Evolutionary conservation across 2,888 invertebrate genomes (phyloP).

Genomic region (Microctonus aethiopoides): DNA sequence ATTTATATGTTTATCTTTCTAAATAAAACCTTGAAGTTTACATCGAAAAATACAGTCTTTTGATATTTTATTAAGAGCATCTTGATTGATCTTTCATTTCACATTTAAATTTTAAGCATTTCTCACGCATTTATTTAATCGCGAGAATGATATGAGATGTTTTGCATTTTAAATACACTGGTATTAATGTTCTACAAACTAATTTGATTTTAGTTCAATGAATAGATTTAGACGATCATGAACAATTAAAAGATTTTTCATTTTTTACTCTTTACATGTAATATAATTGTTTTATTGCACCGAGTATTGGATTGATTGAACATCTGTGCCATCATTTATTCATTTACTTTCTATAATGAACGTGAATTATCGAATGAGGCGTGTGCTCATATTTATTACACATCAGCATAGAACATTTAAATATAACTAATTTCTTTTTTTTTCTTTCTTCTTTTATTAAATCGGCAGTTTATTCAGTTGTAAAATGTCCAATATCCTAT

Average conservation of each 20-base stretch:
- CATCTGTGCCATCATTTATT: neutral
- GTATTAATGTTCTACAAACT: conserved; percentile 1
- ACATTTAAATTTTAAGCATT: conserved; percentile 20
- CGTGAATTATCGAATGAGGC: conserved; percentile 14
- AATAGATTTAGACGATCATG: neutral
- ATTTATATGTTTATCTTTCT: conserved; percentile 23
- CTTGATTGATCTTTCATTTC: conserved; percentile 10
- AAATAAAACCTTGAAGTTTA: conserved; percentile 34
- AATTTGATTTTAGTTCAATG: neutral
- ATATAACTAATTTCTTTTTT: no score
- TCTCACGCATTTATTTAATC: neutral
- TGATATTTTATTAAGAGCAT: conserved; percentile 36
- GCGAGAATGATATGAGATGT: conserved; percentile 20
- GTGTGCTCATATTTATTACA: neutral
- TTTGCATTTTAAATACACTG: conserved; percentile 1
- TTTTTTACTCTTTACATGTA: neutral
- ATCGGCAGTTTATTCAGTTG: neutral
- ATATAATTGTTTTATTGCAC: conserved; percentile 10
- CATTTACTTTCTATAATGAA: neutral
- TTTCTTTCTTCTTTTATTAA: neutral
- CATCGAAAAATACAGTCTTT: conserved; percentile 46
- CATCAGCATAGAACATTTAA: conserved; percentile 6
- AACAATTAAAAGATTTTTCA: neutral
- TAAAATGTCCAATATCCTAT: neutral
- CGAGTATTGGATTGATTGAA: conserved; percentile 4